Conservation (phyloP, 2,113 vertebrate genomes). For the Cynopterus brachyotis region DNA sequence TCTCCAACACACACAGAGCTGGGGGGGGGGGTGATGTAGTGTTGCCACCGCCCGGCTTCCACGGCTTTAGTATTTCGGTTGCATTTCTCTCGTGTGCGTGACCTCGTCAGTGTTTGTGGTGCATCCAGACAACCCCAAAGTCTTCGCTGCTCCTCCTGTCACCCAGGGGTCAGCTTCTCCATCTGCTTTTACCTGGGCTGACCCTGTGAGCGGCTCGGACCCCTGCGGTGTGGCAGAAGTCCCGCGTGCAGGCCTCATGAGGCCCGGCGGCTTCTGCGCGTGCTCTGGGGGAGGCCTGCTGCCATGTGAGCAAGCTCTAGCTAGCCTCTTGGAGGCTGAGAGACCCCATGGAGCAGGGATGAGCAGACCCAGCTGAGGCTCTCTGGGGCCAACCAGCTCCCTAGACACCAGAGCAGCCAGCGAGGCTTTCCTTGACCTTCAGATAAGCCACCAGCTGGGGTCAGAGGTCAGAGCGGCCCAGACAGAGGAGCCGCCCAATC, state of each 20-base stretch:
- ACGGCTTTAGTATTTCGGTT: accelerated
- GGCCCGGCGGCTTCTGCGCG: background rate
- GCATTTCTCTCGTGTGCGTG: background rate
- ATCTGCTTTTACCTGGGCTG: background rate
- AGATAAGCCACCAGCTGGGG: background rate
- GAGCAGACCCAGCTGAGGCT: background rate
- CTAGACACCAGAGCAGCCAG: background rate
- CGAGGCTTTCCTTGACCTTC: background rate
- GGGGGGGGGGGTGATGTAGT: background rate
- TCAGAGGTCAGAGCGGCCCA: background rate
- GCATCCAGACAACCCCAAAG: background rate
- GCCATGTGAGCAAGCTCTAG: accelerated
- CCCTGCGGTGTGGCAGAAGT: background rate
- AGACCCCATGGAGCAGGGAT: accelerated
- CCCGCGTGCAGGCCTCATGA: background rate
- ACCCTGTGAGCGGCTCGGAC: background rate
- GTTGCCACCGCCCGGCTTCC: background rate
- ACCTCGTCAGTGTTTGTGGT: background rate
- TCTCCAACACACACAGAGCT: background rate
- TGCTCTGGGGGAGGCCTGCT: background rate
- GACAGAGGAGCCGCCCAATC: background rate
- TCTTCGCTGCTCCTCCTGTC: background rate
- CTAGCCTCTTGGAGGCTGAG: too few species aligned
- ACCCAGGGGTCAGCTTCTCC: background rate
- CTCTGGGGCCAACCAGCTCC: background rate